Conservation (phyloP, 2,797 vertebrate genomes). For the Leptoclinus maculatus region DNA sequence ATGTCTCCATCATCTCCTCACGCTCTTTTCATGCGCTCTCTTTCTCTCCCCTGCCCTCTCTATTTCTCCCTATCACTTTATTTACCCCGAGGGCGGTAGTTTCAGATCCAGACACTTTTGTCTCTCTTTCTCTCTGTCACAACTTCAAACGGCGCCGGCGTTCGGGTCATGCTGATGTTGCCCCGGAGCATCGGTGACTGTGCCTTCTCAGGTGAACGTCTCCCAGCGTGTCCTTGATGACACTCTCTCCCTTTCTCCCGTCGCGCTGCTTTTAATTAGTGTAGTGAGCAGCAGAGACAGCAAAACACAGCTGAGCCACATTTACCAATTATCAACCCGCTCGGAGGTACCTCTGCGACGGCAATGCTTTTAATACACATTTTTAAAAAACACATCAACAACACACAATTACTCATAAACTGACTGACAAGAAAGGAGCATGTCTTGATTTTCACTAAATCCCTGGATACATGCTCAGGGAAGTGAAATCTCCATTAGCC, state of each 20-base stretch:
- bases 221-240: constrained; percentile 80
- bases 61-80: constrained; percentile 58
- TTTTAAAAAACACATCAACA: neutral
- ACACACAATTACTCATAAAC: constrained; percentile 31
- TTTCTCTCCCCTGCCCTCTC: constrained; percentile 33
- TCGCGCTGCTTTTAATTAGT: constrained; percentile 76
- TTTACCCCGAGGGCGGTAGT: constrained; percentile 63
- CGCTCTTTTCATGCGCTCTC: constrained; percentile 39
- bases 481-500: constrained; percentile 63
- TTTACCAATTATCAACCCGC: constrained; percentile 64
- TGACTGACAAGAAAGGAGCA: constrained; percentile 16
- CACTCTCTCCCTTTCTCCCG: constrained; percentile 70
- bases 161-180: constrained; percentile 70
- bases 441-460: constrained; percentile 43
- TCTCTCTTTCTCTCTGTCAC: constrained; percentile 62
- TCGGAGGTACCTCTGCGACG: constrained; percentile 15
- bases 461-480: constrained; percentile 8
- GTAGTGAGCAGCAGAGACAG: constrained; percentile 49
- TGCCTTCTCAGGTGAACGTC: constrained; percentile 78
- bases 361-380: constrained; percentile 49
- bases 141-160: constrained; percentile 76
- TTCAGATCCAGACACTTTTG: constrained; percentile 73
- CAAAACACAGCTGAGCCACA: constrained; percentile 55
- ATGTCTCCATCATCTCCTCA: constrained; percentile 36
- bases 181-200: constrained; percentile 73